Evolutionary conservation across 2,888 invertebrate genomes (phyloP).

Genomic region (Dilophus febrilis): DNA sequence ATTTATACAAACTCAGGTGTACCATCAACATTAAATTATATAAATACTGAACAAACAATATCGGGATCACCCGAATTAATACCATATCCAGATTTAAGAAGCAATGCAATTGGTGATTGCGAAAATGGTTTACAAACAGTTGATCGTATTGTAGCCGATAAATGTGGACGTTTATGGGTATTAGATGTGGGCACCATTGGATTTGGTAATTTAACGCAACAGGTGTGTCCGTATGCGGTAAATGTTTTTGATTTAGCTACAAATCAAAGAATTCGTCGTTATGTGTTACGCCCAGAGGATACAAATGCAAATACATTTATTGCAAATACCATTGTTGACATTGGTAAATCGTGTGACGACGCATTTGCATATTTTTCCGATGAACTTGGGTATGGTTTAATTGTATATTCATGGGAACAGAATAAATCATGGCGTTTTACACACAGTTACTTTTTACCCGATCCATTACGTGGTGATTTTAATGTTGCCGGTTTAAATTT

Average conservation of each 20-base stretch:
- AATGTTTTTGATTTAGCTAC: conserved; percentile 62
- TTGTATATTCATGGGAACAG: conserved; percentile 58
- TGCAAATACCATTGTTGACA: conserved; percentile 71
- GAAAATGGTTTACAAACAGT: conserved; percentile 57
- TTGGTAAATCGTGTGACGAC: conserved; percentile 56
- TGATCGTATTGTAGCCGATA: conserved; percentile 62
- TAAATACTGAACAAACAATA: conserved; percentile 45
- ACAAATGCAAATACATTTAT: conserved; percentile 63
- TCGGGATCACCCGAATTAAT: conserved; percentile 56
- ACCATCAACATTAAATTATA: conserved; percentile 65
- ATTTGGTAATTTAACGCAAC: conserved; percentile 56
- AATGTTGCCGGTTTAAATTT: conserved; percentile 66
- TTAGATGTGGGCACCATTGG: conserved; percentile 70
- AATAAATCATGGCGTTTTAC: conserved; percentile 65
- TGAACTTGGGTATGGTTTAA: conserved; percentile 64
- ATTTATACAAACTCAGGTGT: conserved; percentile 55
- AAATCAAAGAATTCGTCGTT: conserved; percentile 48
- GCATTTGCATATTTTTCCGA: conserved; percentile 66
- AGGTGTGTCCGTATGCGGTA: conserved; percentile 62
- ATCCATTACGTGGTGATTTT: conserved; percentile 61
- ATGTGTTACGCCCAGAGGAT: conserved; percentile 52
- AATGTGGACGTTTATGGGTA: conserved; percentile 67
- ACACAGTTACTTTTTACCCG: conserved; percentile 66
- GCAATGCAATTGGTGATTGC: conserved; percentile 60
- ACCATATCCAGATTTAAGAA: conserved; percentile 61